Percentiles rank a stretch among this genome's conserved stretches.
These are phyloP conservation scores for Microplitis demolitor DNA, from an alignment of 1,140 invertebrate species.

Conservation along the genomic window DNA sequence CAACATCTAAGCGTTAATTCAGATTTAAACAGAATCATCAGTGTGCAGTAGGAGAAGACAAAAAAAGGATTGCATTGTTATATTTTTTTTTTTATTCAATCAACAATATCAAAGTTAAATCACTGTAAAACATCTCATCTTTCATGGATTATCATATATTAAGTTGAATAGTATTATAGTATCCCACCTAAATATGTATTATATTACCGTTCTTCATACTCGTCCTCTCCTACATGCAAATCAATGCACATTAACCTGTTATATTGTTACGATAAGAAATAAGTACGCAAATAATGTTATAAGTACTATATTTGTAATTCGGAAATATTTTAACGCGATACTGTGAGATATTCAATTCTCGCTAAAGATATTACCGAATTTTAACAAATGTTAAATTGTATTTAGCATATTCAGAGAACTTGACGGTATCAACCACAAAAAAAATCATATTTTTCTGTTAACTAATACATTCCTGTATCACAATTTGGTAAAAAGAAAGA, in stretches of 20 bases:
- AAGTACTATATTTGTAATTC: conserved; percentile 31
- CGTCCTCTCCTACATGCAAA: conserved; percentile 22
- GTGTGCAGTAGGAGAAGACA: conserved; percentile 19
- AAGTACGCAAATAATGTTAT: conserved; percentile 17
- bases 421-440: conserved; percentile 47
- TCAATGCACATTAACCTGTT: conserved; percentile 30
- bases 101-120: not conserved
- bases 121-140: not conserved
- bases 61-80: not conserved
- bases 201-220: not conserved
- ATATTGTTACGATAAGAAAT: conserved; percentile 32
- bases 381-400: conserved; percentile 8
- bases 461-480: conserved; percentile 46
- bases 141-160: not conserved
- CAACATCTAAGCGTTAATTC: conserved; percentile 45
- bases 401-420: conserved; percentile 23
- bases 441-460: conserved; percentile 41
- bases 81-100: not conserved
- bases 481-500: not conserved
- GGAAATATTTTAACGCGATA: conserved; percentile 20
- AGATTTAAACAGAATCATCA: conserved; percentile 42
- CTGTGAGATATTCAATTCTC: conserved; percentile 14
- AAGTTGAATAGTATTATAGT: not conserved
- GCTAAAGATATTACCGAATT: conserved; percentile 7
- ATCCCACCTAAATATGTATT: conserved; percentile 4